A percentile compares a stretch with the other conserved stretches of the same genome.
Conservation (phyloP, 92 coral and sea anemone genomes). For the Phenganax marumi region DNA sequence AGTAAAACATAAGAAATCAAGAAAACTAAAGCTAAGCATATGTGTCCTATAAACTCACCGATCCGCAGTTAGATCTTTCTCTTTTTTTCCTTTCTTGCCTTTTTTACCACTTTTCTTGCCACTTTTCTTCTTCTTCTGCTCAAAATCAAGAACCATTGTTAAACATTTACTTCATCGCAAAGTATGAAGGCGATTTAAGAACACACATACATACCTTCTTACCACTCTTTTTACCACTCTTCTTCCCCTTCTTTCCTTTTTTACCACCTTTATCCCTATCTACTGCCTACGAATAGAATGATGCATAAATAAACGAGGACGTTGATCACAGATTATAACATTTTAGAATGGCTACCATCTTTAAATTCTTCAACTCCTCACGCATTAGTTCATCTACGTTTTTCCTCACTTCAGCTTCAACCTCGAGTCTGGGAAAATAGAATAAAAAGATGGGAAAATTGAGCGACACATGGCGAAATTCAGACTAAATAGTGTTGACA, state of each 20-base stretch:
- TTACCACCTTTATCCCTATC: slow-evolving; percentile 97
- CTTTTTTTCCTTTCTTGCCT: slow-evolving; percentile 98
- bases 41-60: slow-evolving; percentile 52
- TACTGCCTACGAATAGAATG: slow-evolving; percentile 64
- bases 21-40: neutral
- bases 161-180: too few relatives aligned
- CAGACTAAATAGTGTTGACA: neutral
- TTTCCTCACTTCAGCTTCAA: slow-evolving; percentile 88
- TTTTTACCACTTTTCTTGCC: slow-evolving; percentile 97
- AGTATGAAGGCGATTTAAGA: neutral
- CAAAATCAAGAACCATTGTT: neutral
- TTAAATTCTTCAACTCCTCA: slow-evolving; percentile 89
- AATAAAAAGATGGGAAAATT: neutral
- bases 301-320: neutral
- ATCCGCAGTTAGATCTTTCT: slow-evolving; percentile 93
- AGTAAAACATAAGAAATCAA: neutral
- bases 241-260: slow-evolving; percentile 97
- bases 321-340: neutral
- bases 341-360: slow-evolving; percentile 61
- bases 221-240: slow-evolving; percentile 90
- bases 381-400: slow-evolving; percentile 96
- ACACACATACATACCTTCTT: slow-evolving; percentile 62
- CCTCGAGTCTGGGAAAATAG: slow-evolving; percentile 71
- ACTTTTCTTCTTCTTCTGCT: slow-evolving; percentile 91
- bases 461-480: neutral